Evolutionary conservation across 1,140 invertebrate species (phyloP).

Genomic region (Bombus vancouverensis): DNA sequence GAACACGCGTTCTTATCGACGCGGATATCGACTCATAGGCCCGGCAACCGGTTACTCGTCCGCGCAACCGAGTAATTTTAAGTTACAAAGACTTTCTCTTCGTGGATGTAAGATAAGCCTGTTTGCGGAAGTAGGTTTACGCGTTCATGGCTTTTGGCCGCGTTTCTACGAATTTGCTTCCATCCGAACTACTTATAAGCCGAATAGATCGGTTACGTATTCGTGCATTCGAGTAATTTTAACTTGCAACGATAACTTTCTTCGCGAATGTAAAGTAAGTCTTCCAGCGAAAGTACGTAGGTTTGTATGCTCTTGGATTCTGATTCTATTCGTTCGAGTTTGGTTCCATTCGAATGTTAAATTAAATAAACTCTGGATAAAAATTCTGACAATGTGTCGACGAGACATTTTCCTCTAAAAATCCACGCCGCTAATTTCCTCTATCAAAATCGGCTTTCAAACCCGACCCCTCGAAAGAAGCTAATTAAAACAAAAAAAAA

Average conservation of each 20-base stretch:
- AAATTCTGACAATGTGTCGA: no score
- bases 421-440: no score
- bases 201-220: not conserved
- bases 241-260: not conserved
- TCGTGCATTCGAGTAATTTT: not conserved
- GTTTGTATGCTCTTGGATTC: no score
- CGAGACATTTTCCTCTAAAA: no score
- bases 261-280: no score
- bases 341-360: no score
- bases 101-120: not conserved
- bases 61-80: not conserved
- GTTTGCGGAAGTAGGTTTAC: not conserved
- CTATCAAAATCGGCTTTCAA: no score
- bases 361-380: no score
- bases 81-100: not conserved
- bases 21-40: slow-evolving; percentile 12
- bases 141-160: not conserved
- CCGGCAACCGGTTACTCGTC: not conserved
- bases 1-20: slow-evolving; percentile 43
- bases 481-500: not conserved
- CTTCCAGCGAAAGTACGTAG: no score
- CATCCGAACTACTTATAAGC: not conserved
- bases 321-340: no score
- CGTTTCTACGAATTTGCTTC: no score
- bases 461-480: no score